A percentile compares a stretch with the other conserved stretches of the same genome.
Evolutionary conservation across 2,888 invertebrate genomes (phyloP).

Genomic region (Nomada flava): DNA sequence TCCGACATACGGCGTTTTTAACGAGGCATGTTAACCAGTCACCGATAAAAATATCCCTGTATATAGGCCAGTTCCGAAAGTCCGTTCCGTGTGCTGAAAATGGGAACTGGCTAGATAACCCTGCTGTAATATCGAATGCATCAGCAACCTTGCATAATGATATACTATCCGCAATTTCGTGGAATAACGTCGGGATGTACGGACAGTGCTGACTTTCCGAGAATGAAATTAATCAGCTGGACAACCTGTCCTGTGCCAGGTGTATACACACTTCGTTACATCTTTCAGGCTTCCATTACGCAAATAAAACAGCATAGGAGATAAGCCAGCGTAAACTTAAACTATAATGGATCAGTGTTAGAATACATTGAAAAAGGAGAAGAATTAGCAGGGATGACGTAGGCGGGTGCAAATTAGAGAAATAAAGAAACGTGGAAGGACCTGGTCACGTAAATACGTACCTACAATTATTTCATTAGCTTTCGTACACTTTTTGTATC

Average conservation of each 20-base stretch:
- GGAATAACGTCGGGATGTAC: not conserved
- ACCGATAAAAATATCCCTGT: slow-evolving; percentile 70
- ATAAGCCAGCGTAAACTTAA: not conserved
- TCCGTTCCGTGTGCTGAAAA: slow-evolving; percentile 35
- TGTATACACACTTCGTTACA: slow-evolving; percentile 4
- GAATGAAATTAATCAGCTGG: slow-evolving; percentile 16
- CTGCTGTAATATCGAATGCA: slow-evolving; percentile 16
- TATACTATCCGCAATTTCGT: slow-evolving; percentile 24
- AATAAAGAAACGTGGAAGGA: not conserved
- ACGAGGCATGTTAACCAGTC: slow-evolving; percentile 63
- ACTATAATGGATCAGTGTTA: not conserved
- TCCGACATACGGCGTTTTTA: slow-evolving; percentile 55
- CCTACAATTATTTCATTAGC: slow-evolving; percentile 10
- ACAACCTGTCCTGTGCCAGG: not conserved
- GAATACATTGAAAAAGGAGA: not conserved
- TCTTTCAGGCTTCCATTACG: not conserved
- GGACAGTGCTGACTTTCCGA: slow-evolving; percentile 29
- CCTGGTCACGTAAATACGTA: not conserved
- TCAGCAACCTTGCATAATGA: slow-evolving; percentile 33
- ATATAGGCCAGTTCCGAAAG: slow-evolving; percentile 65
- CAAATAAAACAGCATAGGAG: not conserved
- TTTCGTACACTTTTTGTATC: not conserved
- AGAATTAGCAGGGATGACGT: not conserved
- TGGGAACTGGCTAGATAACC: slow-evolving; percentile 15
- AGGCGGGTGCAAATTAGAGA: not conserved